Evolutionary conservation across 2,888 invertebrate genomes (phyloP), one percentile per base, ranked within the genome.

Genomic region (Ennomos quercinarius): DNA sequence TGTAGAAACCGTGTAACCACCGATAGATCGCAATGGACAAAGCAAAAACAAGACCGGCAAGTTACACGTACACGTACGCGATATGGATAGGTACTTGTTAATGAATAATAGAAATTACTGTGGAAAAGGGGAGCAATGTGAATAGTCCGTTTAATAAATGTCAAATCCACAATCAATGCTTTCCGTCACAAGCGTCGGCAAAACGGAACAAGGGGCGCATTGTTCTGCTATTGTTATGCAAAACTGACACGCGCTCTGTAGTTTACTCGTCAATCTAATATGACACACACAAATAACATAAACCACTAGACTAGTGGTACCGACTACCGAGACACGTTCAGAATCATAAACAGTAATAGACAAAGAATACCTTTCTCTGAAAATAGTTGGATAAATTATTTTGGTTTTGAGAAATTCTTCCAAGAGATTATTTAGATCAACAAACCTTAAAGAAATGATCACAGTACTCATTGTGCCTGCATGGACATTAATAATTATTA

Each of bases 181-280:
- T 69, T 73, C 69, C 68, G 67, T 73, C 68, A 63, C 64, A 71
- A 59, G 62, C 67, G 68, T 64, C 66, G 57, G 68, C 68, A 67
- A 76, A 77, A 70, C 74, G 71, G 76, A 76, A 79, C 74, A 64
- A 62, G 65, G 64, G 56, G 53, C 68, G 74, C 73, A 79, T 81
- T 80, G 78, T 83, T 78, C 69, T 51, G 54, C 72, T 64, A 81
- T 84, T 87, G 84, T 86, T 83, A 86, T 86, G 83, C 80, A 76
- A 83, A 84, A 68, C 67, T 66, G 73, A 77, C 82, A 82, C 80
- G 80, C 78, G 74, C 76, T 75, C 47, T 70, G 72, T 71, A 76
- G 73, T 79, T 80, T 73, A 77, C 80, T 73, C 71, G 72, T 80
- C 77, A 75, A 74, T 77, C 73, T 72, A 76, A 76, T 80, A 77